Conservation (phyloP, 2,888 invertebrate genomes). For the Lycophotia porphyrea region DNA sequence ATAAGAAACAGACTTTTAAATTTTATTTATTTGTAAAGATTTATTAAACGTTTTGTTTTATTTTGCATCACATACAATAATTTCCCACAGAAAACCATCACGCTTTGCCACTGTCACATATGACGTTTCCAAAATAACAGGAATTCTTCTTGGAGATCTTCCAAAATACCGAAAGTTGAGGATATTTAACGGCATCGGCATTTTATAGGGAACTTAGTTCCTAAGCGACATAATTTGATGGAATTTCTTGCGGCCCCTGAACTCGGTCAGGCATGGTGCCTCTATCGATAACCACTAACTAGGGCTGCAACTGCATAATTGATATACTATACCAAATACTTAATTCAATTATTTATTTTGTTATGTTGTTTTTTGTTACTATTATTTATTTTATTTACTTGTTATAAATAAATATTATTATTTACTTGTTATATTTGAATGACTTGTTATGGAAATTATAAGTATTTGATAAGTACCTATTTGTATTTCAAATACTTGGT, state of each 20-base stretch:
- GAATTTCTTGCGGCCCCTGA: constrained; percentile 26
- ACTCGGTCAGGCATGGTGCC: constrained; percentile 34
- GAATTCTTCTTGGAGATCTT: not conserved
- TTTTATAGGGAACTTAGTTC: constrained; percentile 3
- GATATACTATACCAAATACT: not conserved
- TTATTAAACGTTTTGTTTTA: not conserved
- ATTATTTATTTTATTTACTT: no score
- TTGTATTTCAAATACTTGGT: not conserved
- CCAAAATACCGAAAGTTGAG: not conserved
- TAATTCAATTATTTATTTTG: no score
- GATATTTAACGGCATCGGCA: not conserved
- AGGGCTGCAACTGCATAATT: constrained; percentile 6
- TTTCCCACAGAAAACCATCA: not conserved
- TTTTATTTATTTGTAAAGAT: not conserved
- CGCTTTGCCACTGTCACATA: not conserved
- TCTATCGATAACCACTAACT: constrained; percentile 35
- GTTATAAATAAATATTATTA: no score
- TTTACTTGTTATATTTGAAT: no score
- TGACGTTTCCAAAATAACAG: not conserved
- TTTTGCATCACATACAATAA: not conserved
- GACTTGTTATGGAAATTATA: no score
- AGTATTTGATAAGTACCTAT: no score
- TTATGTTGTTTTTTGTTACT: no score
- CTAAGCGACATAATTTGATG: constrained; percentile 10
- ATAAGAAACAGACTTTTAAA: no score